Percentiles rank a stretch among this genome's conserved stretches.
Evolutionary conservation across 2,888 invertebrate species (phyloP).

Genomic region (Aelia acuminata): DNA sequence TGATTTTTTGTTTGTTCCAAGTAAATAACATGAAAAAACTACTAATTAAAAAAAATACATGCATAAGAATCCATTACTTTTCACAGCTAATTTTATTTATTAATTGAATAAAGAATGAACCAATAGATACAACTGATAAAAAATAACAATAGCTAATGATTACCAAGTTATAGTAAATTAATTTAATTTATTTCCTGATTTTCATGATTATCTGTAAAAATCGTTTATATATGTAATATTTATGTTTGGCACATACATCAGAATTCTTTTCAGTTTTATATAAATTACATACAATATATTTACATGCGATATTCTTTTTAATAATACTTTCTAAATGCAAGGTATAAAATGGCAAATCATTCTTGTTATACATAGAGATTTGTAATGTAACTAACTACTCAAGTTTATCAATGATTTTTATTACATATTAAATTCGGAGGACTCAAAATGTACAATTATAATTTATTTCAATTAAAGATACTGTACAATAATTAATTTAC

Average conservation of each 20-base stretch:
- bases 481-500: constrained; percentile 18
- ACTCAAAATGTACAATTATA: constrained; percentile 24
- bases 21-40: too few relatives aligned
- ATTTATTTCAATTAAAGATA: not conserved
- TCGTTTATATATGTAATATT: not conserved
- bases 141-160: too few relatives aligned
- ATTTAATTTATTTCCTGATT: not conserved
- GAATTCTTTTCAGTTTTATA: not conserved
- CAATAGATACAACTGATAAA: too few relatives aligned
- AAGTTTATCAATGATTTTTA: not conserved
- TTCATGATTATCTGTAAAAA: not conserved
- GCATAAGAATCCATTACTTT: too few relatives aligned
- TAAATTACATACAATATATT: constrained; percentile 7
- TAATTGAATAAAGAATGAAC: too few relatives aligned
- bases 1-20: too few relatives aligned
- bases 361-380: not conserved
- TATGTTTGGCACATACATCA: constrained; percentile 8
- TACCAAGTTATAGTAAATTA: too few relatives aligned
- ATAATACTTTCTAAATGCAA: constrained; percentile 36
- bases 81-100: too few relatives aligned
- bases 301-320: constrained; percentile 4
- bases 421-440: constrained; percentile 2
- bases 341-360: constrained; percentile 32
- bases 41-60: too few relatives aligned
- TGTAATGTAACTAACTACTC: not conserved